phyloP scores from a whole-genome alignment of 2,888 invertebrate species.

The Conus canariensis region DNA sequence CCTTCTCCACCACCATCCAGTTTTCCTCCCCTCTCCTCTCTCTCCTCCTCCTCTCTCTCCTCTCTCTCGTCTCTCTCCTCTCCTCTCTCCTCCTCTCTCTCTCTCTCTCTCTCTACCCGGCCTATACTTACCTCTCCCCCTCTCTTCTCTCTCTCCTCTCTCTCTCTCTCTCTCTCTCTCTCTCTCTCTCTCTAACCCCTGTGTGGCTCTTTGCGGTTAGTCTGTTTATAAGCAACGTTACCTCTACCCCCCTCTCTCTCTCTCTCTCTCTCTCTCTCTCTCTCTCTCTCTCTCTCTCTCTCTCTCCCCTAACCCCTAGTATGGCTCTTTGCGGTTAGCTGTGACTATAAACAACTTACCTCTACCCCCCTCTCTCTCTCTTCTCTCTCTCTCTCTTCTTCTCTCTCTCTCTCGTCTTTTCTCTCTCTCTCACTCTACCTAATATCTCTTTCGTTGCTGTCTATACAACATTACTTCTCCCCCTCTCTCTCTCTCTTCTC shows the following conservation, averaged over 20 bases:
- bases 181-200: no score
- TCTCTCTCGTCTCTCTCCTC: background rate
- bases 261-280: background rate
- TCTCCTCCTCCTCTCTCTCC: background rate
- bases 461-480: no score
- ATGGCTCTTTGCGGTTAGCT: background rate
- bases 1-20: no score
- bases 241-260: background rate
- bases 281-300: conserved; percentile 10
- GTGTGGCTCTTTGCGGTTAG: no score
- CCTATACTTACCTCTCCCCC: no score
- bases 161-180: conserved; percentile 6
- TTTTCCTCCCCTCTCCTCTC: no score
- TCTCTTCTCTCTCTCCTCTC: conserved; percentile 1
- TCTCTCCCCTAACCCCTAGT: background rate
- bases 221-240: background rate
- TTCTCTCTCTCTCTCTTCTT: background rate
- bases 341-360: no score
- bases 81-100: background rate
- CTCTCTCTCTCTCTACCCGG: background rate
- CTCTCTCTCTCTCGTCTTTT: background rate
- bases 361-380: no score
- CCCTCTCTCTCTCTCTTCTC: no score
- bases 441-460: no score
- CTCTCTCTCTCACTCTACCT: no score